phyloP scores from a whole-genome alignment of 2,797 vertebrate species.

The Paramormyrops hopkinsi region DNA sequence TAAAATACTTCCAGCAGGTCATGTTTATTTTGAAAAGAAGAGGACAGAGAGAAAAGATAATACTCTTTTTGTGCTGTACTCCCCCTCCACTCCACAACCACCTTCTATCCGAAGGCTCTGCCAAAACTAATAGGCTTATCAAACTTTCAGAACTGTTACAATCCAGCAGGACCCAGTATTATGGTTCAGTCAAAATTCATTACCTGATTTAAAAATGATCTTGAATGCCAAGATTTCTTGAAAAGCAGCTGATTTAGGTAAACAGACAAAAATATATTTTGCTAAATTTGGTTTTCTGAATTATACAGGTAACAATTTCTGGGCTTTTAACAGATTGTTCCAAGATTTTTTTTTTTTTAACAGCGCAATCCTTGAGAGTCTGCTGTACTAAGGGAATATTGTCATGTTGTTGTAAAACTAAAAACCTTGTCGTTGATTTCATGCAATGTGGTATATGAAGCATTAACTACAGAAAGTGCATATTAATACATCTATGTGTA shows the following conservation, averaged over 20 bases:
- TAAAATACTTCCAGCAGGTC: background rate
- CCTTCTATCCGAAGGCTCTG: conserved; percentile 32
- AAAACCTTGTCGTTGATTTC: background rate
- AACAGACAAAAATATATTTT: background rate
- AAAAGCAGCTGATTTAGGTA: background rate
- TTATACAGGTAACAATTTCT: background rate
- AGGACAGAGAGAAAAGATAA: conserved; percentile 28
- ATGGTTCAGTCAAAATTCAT: background rate
- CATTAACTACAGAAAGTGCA: background rate
- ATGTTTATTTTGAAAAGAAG: conserved; percentile 23
- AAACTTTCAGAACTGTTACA: conserved; percentile 33
- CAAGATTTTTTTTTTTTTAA: background rate
- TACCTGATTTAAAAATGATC: background rate
- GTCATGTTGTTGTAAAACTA: background rate
- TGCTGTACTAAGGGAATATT: background rate
- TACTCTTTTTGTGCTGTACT: background rate
- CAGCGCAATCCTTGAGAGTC: background rate
- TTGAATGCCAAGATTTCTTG: background rate
- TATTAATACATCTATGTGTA: background rate
- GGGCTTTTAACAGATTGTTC: background rate
- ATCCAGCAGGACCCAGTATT: background rate
- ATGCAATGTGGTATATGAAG: background rate
- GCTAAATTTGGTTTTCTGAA: background rate
- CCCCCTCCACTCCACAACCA: background rate
- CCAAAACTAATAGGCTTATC: conserved; percentile 52